phyloP scores from a whole-genome alignment of 2,797 vertebrate genomes.

The Phataginus tetradactyla region DNA sequence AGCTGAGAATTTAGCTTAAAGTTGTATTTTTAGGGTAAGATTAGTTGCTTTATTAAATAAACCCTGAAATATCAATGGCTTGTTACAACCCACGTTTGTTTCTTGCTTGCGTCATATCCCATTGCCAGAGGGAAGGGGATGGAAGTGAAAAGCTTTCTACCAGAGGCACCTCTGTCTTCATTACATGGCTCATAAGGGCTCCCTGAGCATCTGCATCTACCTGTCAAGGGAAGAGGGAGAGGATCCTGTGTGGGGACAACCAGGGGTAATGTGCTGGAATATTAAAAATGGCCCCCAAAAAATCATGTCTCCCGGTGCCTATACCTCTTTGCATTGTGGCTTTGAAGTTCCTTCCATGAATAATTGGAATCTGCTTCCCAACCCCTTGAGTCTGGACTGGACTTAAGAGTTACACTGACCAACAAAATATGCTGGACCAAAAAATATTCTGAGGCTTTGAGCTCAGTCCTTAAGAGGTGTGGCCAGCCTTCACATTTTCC shows the following conservation, averaged over 20 bases:
- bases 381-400: not conserved
- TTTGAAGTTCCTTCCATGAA: not conserved
- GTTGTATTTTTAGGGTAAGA: not conserved
- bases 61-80: not conserved
- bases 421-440: not conserved
- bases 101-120: not conserved
- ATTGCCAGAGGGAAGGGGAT: not conserved
- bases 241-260: not conserved
- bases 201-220: not conserved
- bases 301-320: not conserved
- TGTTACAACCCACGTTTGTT: not conserved
- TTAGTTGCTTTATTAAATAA: constrained; percentile 45
- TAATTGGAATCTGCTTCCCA: not conserved
- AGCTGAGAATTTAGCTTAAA: not conserved
- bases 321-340: not conserved
- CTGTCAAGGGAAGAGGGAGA: not conserved
- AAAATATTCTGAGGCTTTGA: not conserved
- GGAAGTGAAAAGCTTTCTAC: not conserved
- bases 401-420: not conserved
- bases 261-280: not conserved
- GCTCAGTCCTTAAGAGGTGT: not conserved
- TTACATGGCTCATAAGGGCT: not conserved
- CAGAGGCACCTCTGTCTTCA: not conserved
- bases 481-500: not conserved
- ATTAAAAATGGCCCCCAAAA: not conserved